Percentiles rank a stretch among this genome's conserved stretches.
Evolutionary conservation across 2,113 vertebrate genomes (phyloP).

Genomic region (Stigmatopora nigra): DNA sequence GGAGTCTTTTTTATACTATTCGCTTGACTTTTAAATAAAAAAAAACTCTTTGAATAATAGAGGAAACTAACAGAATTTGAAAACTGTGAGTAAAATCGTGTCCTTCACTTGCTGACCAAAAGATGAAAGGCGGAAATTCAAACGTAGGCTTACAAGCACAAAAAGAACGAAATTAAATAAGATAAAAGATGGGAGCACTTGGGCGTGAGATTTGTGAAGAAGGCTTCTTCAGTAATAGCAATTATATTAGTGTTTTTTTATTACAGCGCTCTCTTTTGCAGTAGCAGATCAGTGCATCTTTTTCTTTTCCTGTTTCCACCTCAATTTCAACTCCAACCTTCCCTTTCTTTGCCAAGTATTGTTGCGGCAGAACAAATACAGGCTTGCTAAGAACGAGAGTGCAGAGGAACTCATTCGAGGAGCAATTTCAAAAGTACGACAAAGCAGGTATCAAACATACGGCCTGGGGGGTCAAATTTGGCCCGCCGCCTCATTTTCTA

Average conservation of each 20-base stretch:
- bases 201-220: constrained; percentile 4
- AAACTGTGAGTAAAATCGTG: not conserved
- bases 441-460: no score
- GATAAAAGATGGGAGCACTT: constrained; percentile 9
- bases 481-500: no score
- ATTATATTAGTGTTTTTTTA: constrained; percentile 32
- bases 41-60: no score
- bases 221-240: constrained; percentile 18
- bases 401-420: no score
- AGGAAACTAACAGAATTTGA: not conserved
- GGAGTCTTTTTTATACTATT: no score
- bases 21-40: no score
- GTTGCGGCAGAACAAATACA: not conserved
- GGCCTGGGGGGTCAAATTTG: no score
- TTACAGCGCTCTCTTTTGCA: constrained; percentile 6
- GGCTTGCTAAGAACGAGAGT: not conserved
- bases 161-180: not conserved
- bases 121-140: constrained; percentile 7
- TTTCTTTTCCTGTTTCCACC: not conserved
- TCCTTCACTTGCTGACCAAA: constrained; percentile 7
- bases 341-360: not conserved
- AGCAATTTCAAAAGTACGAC: no score
- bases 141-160: constrained; percentile 4
- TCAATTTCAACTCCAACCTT: not conserved
- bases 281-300: not conserved